A percentile compares a stretch with the other conserved stretches of the same genome.
Evolutionary conservation across 2,797 vertebrate genomes (phyloP).

Genomic region (Anabacerthia variegaticeps): DNA sequence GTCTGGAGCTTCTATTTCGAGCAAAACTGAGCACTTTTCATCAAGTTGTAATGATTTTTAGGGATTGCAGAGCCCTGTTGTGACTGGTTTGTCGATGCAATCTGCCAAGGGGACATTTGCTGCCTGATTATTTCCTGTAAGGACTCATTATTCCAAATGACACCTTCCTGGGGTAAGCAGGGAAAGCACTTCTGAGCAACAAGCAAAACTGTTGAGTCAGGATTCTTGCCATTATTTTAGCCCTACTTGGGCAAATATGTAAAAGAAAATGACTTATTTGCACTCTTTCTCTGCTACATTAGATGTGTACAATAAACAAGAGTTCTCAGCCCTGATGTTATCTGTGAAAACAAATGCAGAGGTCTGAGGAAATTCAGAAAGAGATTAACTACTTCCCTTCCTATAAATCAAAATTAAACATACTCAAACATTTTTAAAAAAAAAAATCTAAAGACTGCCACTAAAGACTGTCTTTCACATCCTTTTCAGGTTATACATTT

Average conservation of each 20-base stretch:
- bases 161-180: not conserved
- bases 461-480: not conserved
- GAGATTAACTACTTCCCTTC: not conserved
- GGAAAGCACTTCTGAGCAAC: not conserved
- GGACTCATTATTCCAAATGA: not conserved
- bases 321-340: not conserved
- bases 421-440: not conserved
- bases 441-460: not conserved
- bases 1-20: not conserved
- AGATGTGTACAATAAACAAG: fast-evolving
- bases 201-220: not conserved
- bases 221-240: not conserved
- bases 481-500: not conserved
- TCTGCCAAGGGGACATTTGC: not conserved
- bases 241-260: not conserved
- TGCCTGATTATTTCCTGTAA: not conserved
- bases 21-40: not conserved
- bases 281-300: not conserved
- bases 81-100: not conserved
- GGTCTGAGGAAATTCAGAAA: not conserved
- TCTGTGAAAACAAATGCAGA: not conserved
- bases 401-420: not conserved
- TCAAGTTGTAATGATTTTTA: not conserved
- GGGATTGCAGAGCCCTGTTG: not conserved
- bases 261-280: not conserved